These are phyloP conservation scores for Fissipunctia ypsillon DNA, from an alignment of 2,888 invertebrate species.

Conservation along the genomic window DNA sequence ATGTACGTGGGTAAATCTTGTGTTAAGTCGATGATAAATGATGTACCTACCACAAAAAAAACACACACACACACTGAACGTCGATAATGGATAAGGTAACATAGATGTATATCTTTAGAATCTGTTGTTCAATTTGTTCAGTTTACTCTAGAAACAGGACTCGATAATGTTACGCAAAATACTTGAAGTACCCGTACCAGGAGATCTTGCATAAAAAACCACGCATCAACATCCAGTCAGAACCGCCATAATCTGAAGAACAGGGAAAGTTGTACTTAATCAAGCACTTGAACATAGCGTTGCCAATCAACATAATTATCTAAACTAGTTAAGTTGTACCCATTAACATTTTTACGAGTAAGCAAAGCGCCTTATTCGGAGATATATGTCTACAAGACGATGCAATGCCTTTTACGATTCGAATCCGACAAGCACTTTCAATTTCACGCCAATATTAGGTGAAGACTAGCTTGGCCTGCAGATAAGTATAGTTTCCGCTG, in stretches of 20 bases:
- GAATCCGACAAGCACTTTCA: constrained; percentile 47
- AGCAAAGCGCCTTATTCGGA: constrained; percentile 50
- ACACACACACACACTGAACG: not conserved
- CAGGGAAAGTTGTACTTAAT: constrained; percentile 45
- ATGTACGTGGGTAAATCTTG: constrained; percentile 40
- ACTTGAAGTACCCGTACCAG: constrained; percentile 10
- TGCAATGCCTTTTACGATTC: constrained; percentile 43
- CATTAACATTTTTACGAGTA: constrained; percentile 57
- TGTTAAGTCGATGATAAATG: constrained; percentile 52
- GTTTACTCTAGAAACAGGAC: constrained; percentile 19
- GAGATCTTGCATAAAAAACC: constrained; percentile 18
- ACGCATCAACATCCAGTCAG: not conserved
- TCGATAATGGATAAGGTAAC: not conserved
- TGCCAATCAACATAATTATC: constrained; percentile 41
- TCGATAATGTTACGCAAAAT: constrained; percentile 12
- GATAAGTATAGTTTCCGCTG: constrained; percentile 14
- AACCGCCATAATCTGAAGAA: not conserved
- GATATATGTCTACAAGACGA: constrained; percentile 35
- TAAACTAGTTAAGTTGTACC: constrained; percentile 46
- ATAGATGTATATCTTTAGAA: constrained; percentile 1
- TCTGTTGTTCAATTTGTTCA: constrained; percentile 1
- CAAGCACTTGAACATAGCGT: constrained; percentile 12
- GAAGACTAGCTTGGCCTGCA: not conserved
- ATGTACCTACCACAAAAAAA: constrained; percentile 1
- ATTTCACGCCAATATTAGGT: constrained; percentile 45